Evolutionary conservation across 2,113 vertebrate species (phyloP).

Genomic region (Platanista minor): DNA sequence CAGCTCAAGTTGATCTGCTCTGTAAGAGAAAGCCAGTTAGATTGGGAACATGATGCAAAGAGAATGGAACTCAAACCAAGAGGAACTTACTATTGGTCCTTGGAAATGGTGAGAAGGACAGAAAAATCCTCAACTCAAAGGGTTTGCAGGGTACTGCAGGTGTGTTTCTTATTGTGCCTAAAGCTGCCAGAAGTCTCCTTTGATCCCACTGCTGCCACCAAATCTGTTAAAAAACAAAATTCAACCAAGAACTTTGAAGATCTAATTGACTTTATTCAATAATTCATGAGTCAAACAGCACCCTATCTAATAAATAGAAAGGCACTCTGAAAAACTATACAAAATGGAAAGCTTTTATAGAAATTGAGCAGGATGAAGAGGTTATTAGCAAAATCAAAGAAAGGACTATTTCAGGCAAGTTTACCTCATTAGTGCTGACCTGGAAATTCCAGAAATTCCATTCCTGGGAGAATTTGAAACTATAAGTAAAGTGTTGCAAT

Average conservation of each 20-base stretch:
- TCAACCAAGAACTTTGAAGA: background rate
- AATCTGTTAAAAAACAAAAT: background rate
- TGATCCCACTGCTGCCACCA: background rate
- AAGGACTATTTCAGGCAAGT: background rate
- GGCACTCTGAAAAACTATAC: background rate
- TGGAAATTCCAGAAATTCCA: background rate
- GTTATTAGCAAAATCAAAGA: background rate
- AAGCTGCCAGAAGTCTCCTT: background rate
- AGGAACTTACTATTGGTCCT: background rate
- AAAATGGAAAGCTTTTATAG: background rate
- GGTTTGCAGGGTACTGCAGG: background rate
- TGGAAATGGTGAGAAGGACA: background rate
- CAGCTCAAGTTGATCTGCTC: background rate
- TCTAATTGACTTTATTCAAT: background rate
- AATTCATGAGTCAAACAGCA: background rate
- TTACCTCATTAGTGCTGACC: background rate
- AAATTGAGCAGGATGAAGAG: background rate
- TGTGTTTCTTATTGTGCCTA: background rate
- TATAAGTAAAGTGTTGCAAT: background rate
- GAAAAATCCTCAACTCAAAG: background rate
- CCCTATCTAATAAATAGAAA: background rate
- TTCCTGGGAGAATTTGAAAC: background rate
- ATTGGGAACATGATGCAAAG: background rate
- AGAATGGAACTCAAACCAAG: background rate
- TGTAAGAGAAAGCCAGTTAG: background rate